Conservation (phyloP, 23 tunicate species). For the Oikopleura dioica region DNA sequence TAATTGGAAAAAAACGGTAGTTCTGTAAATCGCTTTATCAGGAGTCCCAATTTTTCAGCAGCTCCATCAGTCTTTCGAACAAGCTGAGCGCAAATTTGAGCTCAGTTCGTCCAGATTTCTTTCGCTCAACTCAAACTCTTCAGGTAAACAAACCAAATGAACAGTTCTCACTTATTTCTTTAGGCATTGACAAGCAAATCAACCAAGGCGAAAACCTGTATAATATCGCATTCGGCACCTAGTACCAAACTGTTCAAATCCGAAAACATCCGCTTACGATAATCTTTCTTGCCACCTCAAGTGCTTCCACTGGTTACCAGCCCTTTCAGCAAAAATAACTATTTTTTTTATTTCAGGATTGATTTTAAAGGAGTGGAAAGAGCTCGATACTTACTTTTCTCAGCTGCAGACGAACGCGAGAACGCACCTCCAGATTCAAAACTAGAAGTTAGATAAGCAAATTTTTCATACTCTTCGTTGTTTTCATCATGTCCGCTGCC, state of each 20-base stretch:
- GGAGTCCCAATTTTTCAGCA: conserved; percentile 8
- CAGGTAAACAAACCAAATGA: no score
- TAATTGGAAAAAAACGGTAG: no score
- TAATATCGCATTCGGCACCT: not conserved
- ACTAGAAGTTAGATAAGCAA: no score
- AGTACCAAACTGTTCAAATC: conserved; percentile 6
- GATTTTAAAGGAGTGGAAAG: not conserved
- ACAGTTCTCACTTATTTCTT: not conserved
- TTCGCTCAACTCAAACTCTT: no score
- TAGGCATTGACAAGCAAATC: not conserved
- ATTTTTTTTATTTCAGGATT: not conserved
- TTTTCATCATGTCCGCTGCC: no score
- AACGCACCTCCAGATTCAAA: not conserved
- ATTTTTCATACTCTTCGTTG: no score
- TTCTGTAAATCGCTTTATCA: no score
- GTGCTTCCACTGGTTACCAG: not conserved
- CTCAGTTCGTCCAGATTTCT: no score
- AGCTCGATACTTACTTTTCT: not conserved
- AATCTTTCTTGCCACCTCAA: not conserved
- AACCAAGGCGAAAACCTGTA: not conserved
- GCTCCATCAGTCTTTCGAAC: not conserved
- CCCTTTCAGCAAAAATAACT: no score
- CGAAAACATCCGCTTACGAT: not conserved
- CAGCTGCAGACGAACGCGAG: not conserved
- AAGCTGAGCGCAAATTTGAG: no score